Base-by-base conservation (phyloP, 2,113 vertebrate species). In the Genyomyrus donnyi region DNA sequence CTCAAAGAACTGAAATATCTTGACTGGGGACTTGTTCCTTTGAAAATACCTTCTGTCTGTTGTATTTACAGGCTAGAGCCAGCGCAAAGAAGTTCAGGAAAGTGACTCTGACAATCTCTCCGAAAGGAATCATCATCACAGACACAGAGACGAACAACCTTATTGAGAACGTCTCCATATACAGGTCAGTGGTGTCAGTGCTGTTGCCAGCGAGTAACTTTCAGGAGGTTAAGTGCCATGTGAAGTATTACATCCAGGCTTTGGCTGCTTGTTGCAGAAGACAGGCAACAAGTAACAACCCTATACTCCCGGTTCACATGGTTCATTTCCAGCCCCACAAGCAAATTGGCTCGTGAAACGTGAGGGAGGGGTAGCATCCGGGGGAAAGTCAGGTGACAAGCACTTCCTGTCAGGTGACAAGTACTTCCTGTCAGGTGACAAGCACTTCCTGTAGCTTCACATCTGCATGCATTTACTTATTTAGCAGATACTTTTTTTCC, bases 81-180 rank as follows among this genome's bases (percentile, higher is more conserved):
- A 94, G 97, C 45, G 95, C 97, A 19, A 97, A 97, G 93, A 98
- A 97, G 95, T 97, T 98, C 91, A 96, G 95, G 88, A 98, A 98
- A 95, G 97, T 98, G 88, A 97, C 97, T 2, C 91, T 98, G 91
- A 97, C 96, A 0, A 96, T 98, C 53, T 98, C 97, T 1, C 97
- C 97, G 0, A 96, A 97, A 91, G 97, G 97, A 89, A 97, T 98
- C 93, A 94, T 97, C 24, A 93, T 98, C 91, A 95, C 97, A 87
- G 97, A 98, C 83, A 96, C 97, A 4, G 97, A 96, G 92, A 97
- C 95, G 0, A 92, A 96, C 52, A 96, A 97, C 93, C 95, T 96
- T 91, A 95, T 98, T 21, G 97, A 97, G 90, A 95, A 96, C 42
- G 96, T 98, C 93, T 98, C 97, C 88, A 98, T 98, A 92, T 97